Percentiles rank a stretch among this genome's conserved stretches.
Evolutionary conservation across 2,797 vertebrate species (phyloP).

Genomic region (Rachycentron canadum): DNA sequence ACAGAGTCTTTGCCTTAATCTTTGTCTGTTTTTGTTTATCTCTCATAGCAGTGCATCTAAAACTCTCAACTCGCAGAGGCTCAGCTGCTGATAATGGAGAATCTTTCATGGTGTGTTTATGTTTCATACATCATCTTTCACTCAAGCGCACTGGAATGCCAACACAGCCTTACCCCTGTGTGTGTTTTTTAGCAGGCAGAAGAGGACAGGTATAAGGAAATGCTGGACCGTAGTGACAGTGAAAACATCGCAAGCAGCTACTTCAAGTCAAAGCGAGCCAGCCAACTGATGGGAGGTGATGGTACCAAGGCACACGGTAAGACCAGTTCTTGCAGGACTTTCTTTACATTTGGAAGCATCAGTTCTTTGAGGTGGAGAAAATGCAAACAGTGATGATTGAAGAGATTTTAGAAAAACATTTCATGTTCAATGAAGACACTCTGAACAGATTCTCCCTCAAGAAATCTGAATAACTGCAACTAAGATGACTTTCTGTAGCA

Average conservation of each 20-base stretch:
- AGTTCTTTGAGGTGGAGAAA: not conserved
- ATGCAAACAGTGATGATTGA: not conserved
- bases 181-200: conserved; percentile 78
- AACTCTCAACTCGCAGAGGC: conserved; percentile 61
- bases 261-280: conserved; percentile 87
- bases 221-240: conserved; percentile 90
- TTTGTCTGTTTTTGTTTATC: conserved; percentile 8
- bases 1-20: not conserved
- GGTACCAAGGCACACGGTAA: conserved; percentile 81
- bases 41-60: conserved; percentile 81
- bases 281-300: conserved; percentile 83
- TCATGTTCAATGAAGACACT: not conserved
- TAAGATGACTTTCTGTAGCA: not conserved
- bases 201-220: conserved; percentile 88
- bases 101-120: conserved; percentile 68
- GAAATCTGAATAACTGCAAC: too few relatives aligned
- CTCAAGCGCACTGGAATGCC: not conserved
- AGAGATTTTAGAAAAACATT: not conserved
- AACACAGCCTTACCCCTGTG: not conserved
- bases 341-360: not conserved
- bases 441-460: not conserved
- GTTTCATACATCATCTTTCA: not conserved
- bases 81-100: conserved; percentile 73
- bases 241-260: conserved; percentile 90
- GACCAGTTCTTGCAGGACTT: conserved; percentile 21